phyloP scores from a whole-genome alignment of 2,888 invertebrate species.

The Watsonalla cultraria region DNA sequence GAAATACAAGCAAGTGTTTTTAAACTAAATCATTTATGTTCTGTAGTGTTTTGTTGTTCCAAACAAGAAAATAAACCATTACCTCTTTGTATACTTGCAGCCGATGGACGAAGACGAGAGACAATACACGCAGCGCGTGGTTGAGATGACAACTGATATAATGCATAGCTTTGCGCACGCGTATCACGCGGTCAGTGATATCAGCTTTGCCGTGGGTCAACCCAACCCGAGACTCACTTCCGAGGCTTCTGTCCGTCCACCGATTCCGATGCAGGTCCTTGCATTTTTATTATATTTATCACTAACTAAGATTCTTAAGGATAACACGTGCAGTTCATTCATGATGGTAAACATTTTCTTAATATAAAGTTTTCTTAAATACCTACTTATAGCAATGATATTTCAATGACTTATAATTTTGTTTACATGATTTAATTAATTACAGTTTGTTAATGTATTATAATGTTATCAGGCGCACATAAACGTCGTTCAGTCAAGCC shows the following conservation, averaged over 20 bases:
- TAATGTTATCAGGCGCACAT: slow-evolving; percentile 41
- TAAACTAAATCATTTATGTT: background rate
- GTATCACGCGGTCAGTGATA: slow-evolving; percentile 92
- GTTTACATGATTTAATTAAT: background rate
- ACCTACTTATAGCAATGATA: background rate
- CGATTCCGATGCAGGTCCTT: slow-evolving; percentile 48
- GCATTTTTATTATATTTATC: background rate
- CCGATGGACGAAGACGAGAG: slow-evolving; percentile 50
- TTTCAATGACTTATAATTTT: background rate
- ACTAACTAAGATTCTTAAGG: too few species aligned
- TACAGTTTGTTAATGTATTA: background rate
- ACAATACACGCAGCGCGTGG: slow-evolving; percentile 80
- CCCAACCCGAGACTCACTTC: slow-evolving; percentile 41
- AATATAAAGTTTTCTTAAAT: too few species aligned
- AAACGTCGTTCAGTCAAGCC: slow-evolving; percentile 46
- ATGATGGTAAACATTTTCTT: too few species aligned
- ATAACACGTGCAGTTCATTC: too few species aligned
- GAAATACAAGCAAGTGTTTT: too few species aligned
- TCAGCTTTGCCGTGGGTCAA: slow-evolving; percentile 71
- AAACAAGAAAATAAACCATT: too few species aligned
- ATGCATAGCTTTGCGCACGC: slow-evolving; percentile 93
- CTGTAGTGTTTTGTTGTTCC: too few species aligned
- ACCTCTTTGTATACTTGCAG: slow-evolving; percentile 19
- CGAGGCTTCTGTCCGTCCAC: slow-evolving; percentile 32
- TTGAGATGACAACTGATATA: slow-evolving; percentile 87